Evolutionary conservation across 30 jellyfish, hydroid and myxozoan species (phyloP).

Genomic region (Calvadosia cruxmelitensis): DNA sequence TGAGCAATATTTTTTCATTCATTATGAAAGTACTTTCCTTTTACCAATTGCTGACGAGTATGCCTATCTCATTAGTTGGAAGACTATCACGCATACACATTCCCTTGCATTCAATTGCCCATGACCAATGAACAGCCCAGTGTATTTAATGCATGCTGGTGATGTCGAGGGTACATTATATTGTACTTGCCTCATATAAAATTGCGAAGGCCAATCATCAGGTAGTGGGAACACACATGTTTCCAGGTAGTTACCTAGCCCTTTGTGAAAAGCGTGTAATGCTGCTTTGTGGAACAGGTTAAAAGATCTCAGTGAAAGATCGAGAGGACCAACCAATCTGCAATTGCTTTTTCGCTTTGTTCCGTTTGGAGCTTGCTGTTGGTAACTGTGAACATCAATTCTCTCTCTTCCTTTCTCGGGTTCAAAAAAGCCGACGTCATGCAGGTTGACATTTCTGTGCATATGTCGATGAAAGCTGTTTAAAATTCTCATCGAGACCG

Average conservation of each 20-base stretch:
- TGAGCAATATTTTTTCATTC: too few species aligned
- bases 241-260: conserved; percentile 8
- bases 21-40: conserved; percentile 6
- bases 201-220: conserved; percentile 32
- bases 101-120: conserved; percentile 29
- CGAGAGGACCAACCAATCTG: conserved; percentile 11
- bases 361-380: not conserved
- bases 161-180: not conserved
- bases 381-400: conserved; percentile 19
- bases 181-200: conserved; percentile 27
- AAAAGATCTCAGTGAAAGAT: conserved; percentile 5
- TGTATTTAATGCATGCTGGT: not conserved
- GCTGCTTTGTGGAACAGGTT: conserved; percentile 6
- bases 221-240: conserved; percentile 15
- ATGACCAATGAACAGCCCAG: not conserved
- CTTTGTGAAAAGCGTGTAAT: conserved; percentile 5
- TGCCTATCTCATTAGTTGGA: conserved; percentile 4
- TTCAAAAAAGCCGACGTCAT: conserved; percentile 3
- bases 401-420: too few species aligned
- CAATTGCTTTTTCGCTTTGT: conserved; percentile 10
- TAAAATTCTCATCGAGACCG: not conserved
- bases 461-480: not conserved
- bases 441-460: conserved; percentile 16
- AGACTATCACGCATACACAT: conserved; percentile 13
- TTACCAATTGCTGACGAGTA: conserved; percentile 12